phyloP scores from a whole-genome alignment of 1,140 invertebrate genomes.

The Cydia pomonella region DNA sequence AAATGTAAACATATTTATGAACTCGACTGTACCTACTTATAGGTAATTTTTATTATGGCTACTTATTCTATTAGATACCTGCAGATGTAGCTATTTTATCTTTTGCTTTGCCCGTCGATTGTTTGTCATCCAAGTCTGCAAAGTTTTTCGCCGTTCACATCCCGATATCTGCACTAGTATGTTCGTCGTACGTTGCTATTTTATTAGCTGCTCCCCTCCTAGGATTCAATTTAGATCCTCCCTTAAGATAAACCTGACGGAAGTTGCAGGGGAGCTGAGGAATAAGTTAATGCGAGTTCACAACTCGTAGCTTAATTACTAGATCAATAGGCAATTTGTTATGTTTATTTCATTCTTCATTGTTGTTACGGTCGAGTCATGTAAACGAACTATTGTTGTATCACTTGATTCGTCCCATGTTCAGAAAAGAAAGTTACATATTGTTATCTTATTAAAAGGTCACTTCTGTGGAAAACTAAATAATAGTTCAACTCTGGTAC shows the following conservation, averaged over 20 bases:
- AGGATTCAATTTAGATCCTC: constrained; percentile 73
- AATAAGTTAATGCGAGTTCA: constrained; percentile 26
- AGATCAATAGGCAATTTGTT: constrained; percentile 20
- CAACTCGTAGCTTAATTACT: constrained; percentile 20
- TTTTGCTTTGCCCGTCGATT: background rate
- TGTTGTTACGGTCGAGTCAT: background rate
- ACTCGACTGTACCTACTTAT: no score
- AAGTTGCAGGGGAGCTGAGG: constrained; percentile 33
- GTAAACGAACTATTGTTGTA: background rate
- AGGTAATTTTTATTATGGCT: background rate
- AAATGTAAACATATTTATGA: no score
- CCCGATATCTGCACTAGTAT: constrained; percentile 21
- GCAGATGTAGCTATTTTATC: background rate
- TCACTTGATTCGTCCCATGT: background rate
- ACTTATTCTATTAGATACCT: background rate
- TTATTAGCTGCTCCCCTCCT: constrained; percentile 63
- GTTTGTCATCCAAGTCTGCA: constrained; percentile 25
- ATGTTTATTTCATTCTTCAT: background rate
- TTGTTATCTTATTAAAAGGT: no score
- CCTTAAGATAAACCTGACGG: constrained; percentile 55
- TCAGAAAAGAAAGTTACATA: no score
- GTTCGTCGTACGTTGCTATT: constrained; percentile 49
- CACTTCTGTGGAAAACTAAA: no score
- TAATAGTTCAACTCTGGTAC: no score
- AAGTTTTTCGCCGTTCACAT: constrained; percentile 19